Conservation (phyloP, 2,888 invertebrate species). For the Lepidonotus clava region DNA sequence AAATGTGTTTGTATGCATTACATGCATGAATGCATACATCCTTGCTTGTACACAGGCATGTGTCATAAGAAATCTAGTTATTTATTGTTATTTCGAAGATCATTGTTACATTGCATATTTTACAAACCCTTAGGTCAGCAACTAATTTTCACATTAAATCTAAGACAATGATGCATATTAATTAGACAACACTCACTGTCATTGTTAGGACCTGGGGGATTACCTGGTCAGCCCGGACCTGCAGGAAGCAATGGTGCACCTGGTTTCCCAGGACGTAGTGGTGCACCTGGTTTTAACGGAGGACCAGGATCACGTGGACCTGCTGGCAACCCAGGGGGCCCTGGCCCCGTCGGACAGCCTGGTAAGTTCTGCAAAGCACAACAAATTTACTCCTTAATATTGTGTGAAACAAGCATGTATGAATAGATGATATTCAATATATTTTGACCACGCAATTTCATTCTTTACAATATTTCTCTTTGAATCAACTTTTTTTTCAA, state of each 20-base stretch:
- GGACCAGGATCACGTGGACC: too few species aligned
- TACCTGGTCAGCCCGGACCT: background rate
- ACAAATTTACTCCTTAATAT: background rate
- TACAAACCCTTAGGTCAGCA: too few species aligned
- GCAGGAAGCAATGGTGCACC: background rate
- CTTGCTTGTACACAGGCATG: too few species aligned
- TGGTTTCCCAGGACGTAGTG: background rate
- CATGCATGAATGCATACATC: too few species aligned
- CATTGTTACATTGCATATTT: background rate
- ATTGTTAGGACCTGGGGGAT: too few species aligned
- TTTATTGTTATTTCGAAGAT: background rate
- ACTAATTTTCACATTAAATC: too few species aligned
- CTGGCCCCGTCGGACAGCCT: background rate
- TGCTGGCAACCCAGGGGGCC: background rate
- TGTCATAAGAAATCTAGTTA: too few species aligned
- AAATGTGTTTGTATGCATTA: too few species aligned
- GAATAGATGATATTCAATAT: background rate
- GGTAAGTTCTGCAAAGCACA: background rate
- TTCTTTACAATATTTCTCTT: background rate
- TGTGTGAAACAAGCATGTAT: too few species aligned
- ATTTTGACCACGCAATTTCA: background rate
- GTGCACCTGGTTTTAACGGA: too few species aligned
- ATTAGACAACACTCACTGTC: too few species aligned
- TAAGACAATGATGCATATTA: too few species aligned
- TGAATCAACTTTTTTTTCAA: background rate